phyloP scores from a whole-genome alignment of 2,888 invertebrate genomes.

The Ashinkailepas kermadecensis region DNA sequence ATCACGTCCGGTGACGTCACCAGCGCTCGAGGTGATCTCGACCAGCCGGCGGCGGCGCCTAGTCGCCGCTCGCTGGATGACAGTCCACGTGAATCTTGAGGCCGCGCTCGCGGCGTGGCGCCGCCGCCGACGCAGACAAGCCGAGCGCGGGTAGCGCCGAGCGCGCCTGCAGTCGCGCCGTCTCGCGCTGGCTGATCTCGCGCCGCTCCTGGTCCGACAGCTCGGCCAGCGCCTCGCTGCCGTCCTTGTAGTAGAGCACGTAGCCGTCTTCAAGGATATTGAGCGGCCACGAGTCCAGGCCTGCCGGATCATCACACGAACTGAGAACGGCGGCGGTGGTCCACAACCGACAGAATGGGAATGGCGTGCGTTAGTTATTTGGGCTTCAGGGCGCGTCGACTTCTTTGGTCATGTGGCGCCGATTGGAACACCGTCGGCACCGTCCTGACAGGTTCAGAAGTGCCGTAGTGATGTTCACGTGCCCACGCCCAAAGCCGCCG shows the following conservation, averaged over 20 bases:
- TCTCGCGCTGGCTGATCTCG: constrained; percentile 55
- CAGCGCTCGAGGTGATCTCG: too few relatives aligned
- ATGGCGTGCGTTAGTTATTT: too few relatives aligned
- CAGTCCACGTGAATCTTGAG: constrained; percentile 63
- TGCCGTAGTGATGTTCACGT: too few relatives aligned
- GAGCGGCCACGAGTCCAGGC: constrained; percentile 51
- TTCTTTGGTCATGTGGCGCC: too few relatives aligned
- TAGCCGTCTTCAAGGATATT: constrained; percentile 54
- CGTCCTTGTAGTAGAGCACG: constrained; percentile 60
- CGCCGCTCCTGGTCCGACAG: constrained; percentile 54
- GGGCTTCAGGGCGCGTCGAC: too few relatives aligned
- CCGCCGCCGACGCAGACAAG: constrained; percentile 44
- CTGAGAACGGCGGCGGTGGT: too few relatives aligned
- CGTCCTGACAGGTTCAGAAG: too few relatives aligned
- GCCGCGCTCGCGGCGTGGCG: constrained; percentile 59
- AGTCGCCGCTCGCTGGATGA: constrained; percentile 33
- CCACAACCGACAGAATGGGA: too few relatives aligned
- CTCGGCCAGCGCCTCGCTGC: constrained; percentile 38
- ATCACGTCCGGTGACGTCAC: background rate
- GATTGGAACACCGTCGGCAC: too few relatives aligned
- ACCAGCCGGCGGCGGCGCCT: background rate
- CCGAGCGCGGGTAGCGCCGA: constrained; percentile 44
- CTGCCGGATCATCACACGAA: constrained; percentile 35
- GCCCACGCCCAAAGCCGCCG: too few relatives aligned
- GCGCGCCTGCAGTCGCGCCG: constrained; percentile 41